These are phyloP conservation scores for Leistus spinibarbis DNA, from an alignment of 2,888 invertebrate genomes.

Conservation along the genomic window DNA sequence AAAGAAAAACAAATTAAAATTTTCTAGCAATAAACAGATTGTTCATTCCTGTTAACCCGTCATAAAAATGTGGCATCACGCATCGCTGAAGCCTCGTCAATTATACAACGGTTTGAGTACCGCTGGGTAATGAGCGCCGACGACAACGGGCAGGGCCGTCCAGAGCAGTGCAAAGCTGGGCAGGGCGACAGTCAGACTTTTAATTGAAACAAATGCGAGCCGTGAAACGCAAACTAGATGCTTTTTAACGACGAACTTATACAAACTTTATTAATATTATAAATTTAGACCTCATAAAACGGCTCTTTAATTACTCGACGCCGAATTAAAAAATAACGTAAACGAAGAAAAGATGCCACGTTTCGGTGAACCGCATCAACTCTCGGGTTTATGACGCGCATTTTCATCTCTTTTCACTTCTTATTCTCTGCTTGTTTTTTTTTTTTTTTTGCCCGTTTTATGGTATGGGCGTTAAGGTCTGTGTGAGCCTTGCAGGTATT, in stretches of 20 bases:
- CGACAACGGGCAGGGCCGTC: background rate
- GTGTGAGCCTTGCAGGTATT: no score
- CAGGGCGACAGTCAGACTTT: constrained; percentile 16
- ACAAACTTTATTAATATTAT: constrained; percentile 38
- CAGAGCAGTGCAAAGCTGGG: constrained; percentile 5
- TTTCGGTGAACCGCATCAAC: constrained; percentile 16
- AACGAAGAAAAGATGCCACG: constrained; percentile 4
- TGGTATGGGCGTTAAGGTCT: background rate
- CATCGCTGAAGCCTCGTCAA: background rate
- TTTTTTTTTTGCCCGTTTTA: no score
- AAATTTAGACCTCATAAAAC: constrained; percentile 36
- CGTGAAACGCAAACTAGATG: constrained; percentile 27
- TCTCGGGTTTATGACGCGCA: constrained; percentile 19
- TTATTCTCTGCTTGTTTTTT: background rate
- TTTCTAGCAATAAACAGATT: background rate
- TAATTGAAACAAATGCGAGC: constrained; percentile 35
- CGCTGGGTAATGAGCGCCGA: constrained; percentile 22
- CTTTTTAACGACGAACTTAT: constrained; percentile 37
- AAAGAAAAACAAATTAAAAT: background rate
- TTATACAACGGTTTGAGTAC: constrained; percentile 25
- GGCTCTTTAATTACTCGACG: constrained; percentile 30
- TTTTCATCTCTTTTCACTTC: constrained; percentile 20
- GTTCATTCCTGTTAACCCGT: background rate
- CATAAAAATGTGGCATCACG: background rate
- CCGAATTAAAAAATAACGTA: constrained; percentile 28